Conservation (phyloP, 2,797 vertebrate genomes). For the Eurystomus glaucurus region DNA sequence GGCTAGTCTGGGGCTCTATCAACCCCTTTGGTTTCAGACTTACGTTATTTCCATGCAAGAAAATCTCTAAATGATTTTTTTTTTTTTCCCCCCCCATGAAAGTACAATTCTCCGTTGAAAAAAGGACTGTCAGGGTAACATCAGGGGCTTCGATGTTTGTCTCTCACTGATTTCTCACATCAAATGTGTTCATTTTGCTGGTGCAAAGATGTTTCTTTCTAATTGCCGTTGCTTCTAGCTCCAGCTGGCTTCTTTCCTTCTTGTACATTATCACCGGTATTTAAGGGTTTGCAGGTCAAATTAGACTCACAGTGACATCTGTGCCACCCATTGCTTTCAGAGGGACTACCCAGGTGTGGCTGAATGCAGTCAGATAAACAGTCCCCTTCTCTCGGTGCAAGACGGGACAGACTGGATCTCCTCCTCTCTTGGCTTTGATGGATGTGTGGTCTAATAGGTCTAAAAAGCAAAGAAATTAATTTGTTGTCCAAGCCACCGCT, state of each 20-base stretch:
- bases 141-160: conserved; percentile 13
- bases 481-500: not conserved
- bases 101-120: not conserved
- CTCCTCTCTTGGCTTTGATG: not conserved
- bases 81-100: not conserved
- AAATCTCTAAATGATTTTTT: not conserved
- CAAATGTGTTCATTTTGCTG: conserved; percentile 18
- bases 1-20: not conserved
- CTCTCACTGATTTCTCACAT: conserved; percentile 16
- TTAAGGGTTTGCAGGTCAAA: conserved; percentile 57
- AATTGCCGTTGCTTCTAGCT: conserved; percentile 16
- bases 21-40: not conserved
- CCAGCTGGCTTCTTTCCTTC: conserved; percentile 53
- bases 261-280: conserved; percentile 28
- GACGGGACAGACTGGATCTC: not conserved
- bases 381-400: not conserved
- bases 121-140: not conserved
- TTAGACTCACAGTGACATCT: conserved; percentile 11
- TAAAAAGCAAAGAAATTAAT: not conserved
- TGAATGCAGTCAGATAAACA: not conserved
- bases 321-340: not conserved
- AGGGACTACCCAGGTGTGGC: not conserved
- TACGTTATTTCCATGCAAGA: not conserved
- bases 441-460: not conserved
- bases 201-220: conserved; percentile 36